Percentiles rank a stretch among this genome's conserved stretches.
Evolutionary conservation across 2,888 invertebrate genomes (phyloP).

Genomic region (Lordiphosa fenestrarum): DNA sequence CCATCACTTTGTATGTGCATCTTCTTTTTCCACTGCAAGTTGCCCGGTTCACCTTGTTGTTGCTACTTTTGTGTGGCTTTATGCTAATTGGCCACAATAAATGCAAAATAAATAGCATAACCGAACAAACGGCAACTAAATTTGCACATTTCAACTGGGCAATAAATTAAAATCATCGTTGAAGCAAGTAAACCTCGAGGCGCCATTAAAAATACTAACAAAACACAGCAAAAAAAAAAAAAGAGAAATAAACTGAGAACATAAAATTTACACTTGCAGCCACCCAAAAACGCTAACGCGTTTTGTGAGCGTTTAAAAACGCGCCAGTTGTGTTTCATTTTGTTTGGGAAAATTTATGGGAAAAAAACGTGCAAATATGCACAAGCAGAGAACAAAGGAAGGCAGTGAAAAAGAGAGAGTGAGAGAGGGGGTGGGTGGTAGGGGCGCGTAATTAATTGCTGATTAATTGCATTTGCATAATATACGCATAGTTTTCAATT

Average conservation of each 20-base stretch:
- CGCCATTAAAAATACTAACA: conserved; percentile 28
- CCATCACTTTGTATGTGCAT: conserved; percentile 7
- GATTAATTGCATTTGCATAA: conserved; percentile 62
- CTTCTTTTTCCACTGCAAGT: conserved; percentile 31
- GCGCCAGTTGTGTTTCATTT: conserved; percentile 24
- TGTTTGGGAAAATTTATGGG: conserved; percentile 42
- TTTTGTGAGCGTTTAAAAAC: conserved; percentile 36
- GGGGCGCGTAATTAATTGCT: conserved; percentile 44
- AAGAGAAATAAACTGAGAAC: conserved; percentile 12
- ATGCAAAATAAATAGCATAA: conserved; percentile 53
- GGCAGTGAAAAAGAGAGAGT: too few relatives aligned
- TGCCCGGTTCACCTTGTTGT: conserved; percentile 32
- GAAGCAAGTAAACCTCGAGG: conserved; percentile 25
- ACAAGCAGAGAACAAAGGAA: conserved; percentile 3
- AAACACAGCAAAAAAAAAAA: too few relatives aligned
- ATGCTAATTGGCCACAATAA: conserved; percentile 62
- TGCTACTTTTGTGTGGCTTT: conserved; percentile 12
- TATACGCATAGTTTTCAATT: conserved; percentile 57
- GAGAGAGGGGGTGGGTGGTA: background rate
- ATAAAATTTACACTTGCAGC: conserved; percentile 19
- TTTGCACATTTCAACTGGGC: conserved; percentile 53
- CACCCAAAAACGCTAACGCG: conserved; percentile 7
- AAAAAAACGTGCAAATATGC: conserved; percentile 67
- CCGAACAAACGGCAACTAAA: conserved; percentile 36
- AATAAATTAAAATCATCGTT: conserved; percentile 58